Evolutionary conservation across 2,888 invertebrate species (phyloP), one percentile per base, ranked within the genome.

Genomic region (Macaria liturata): DNA sequence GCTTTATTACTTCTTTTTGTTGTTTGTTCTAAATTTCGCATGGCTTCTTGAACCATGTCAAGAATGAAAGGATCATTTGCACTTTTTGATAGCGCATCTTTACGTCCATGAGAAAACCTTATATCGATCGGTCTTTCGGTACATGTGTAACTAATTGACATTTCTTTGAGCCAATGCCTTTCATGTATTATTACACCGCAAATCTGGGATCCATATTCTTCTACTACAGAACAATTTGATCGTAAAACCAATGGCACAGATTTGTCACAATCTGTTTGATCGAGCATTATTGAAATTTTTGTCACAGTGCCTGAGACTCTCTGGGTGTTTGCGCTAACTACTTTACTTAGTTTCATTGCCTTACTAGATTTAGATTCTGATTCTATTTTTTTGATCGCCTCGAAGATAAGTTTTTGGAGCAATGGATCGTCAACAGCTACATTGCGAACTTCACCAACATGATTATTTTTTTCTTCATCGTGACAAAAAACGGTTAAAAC

Each of bases 401-500:
- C 70, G 55, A 74, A 68, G n/a, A 74, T 68, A 34, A 84, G 56
- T 42, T 71, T 74, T 31, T 70, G 55, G 30, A 88, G 70, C 8
- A 86, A 57, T 32, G 76, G 80, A 66, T 88, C 88, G 59, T 84
- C 62, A n/a, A 70, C 46, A 40, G 79, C 67, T 53, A 88, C 64
- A 39, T 32, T 49, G 39, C 69, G 66, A 49, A 73, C 59, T 65
- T 71, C 76, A 9, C 71, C 67, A 9, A 70, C 46, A 34, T 47
- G 59, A 40, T 67, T 71, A 59, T 70, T 72, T 49, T 71, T 71
- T 30, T 71, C 61, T 51, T 83, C 86, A 32, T 87, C 80, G 52
- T 88, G 84, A 72, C 94, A 94, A 64, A 91, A 89, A 4, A 88
- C 87, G 62, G 86, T 91, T 4, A 93, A 64, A 9, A 94, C 79